These are phyloP conservation scores for Sipunculus nudus DNA, from an alignment of 2,888 invertebrate genomes.

Conservation along the genomic window DNA sequence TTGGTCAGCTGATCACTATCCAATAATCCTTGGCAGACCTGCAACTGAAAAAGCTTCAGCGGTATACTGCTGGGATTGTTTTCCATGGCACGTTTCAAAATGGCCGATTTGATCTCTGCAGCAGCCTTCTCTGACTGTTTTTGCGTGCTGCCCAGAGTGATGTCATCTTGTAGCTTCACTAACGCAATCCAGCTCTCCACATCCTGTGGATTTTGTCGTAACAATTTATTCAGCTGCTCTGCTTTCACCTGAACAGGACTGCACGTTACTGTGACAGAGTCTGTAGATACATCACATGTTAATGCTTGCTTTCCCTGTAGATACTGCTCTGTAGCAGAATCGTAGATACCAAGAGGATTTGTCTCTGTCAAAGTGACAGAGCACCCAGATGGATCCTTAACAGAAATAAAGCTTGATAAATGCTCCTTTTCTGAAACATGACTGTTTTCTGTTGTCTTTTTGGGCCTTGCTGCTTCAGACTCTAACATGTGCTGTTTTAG, in stretches of 20 bases:
- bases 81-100: slow-evolving; percentile 66
- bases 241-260: slow-evolving; percentile 13
- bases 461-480: not conserved
- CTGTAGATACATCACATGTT: slow-evolving; percentile 38
- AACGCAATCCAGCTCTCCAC: slow-evolving; percentile 66
- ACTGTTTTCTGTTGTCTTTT: not conserved
- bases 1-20: slow-evolving; percentile 56
- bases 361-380: not conserved
- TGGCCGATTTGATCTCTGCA: slow-evolving; percentile 66
- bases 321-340: slow-evolving; percentile 52
- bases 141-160: slow-evolving; percentile 16
- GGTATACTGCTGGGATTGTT: slow-evolving; percentile 62
- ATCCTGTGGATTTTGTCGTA: slow-evolving; percentile 61
- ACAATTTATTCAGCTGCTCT: slow-evolving; percentile 55
- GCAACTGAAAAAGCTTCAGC: slow-evolving; percentile 60
- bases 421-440: not conserved
- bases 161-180: slow-evolving; percentile 66
- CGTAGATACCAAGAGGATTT: slow-evolving; percentile 45
- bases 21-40: slow-evolving; percentile 58
- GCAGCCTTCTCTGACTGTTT: slow-evolving; percentile 31
- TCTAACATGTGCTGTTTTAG: not conserved
- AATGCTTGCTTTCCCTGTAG: slow-evolving; percentile 47
- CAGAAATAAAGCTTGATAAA: too few relatives aligned
- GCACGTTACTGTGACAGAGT: not conserved
- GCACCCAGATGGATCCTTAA: too few relatives aligned